phyloP scores from a whole-genome alignment of 2,113 vertebrate species.

The Picathartes gymnocephalus region DNA sequence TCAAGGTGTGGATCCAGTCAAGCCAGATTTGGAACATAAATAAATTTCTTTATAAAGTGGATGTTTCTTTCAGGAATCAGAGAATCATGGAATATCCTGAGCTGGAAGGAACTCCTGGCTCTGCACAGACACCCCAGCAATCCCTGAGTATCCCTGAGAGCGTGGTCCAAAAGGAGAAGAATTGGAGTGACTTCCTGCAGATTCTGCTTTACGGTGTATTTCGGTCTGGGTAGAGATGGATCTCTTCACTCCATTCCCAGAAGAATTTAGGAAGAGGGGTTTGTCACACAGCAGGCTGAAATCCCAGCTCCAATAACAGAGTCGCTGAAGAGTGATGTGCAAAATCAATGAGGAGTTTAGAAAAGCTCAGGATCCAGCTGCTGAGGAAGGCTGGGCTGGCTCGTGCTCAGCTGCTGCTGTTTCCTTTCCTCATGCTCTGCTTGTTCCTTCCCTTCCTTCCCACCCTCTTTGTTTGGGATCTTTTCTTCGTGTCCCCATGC shows the following conservation, averaged over 20 bases:
- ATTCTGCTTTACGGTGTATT: rapidly evolving
- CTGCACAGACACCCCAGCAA: neutral
- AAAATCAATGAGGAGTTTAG: neutral
- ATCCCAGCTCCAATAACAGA: neutral
- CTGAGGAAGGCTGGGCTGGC: neutral
- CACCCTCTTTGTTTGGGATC: neutral
- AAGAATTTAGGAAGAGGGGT: neutral
- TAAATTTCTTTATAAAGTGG: neutral
- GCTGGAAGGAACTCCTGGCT: neutral
- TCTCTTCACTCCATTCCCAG: neutral
- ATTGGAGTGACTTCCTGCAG: rapidly evolving
- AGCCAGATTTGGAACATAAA: neutral
- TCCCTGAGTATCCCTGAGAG: neutral
- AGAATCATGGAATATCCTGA: neutral
- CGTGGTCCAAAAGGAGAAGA: neutral
- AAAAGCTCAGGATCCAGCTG: neutral
- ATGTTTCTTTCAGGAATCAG: neutral
- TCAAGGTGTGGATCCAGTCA: neutral
- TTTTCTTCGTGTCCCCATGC: neutral
- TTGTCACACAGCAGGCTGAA: neutral
- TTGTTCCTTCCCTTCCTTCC: neutral
- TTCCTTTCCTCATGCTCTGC: neutral
- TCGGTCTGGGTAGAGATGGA: neutral
- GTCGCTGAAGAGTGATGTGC: neutral
- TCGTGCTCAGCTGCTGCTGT: neutral